phyloP scores from a whole-genome alignment of 2,888 invertebrate genomes.

The Thyatira batis region DNA sequence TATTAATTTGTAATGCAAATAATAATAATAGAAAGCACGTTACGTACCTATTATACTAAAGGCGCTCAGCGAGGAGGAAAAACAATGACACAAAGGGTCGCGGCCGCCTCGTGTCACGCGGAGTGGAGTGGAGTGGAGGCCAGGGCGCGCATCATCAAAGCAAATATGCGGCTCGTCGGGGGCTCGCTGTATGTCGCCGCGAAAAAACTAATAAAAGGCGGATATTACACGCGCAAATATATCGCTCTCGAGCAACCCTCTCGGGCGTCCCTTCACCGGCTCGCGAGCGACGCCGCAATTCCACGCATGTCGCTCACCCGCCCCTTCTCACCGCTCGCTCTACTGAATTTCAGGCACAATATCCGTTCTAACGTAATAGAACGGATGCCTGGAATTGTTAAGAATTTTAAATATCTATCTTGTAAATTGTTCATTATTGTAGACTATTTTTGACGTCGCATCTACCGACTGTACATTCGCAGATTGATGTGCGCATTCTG shows the following conservation, averaged over 20 bases:
- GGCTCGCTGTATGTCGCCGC: slow-evolving; percentile 65
- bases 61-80: slow-evolving; percentile 25
- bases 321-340: not conserved
- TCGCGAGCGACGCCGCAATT: slow-evolving; percentile 19
- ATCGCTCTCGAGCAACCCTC: slow-evolving; percentile 31
- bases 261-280: slow-evolving; percentile 10
- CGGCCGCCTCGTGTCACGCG: slow-evolving; percentile 8
- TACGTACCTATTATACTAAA: too few species aligned
- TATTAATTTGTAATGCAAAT: slow-evolving; percentile 47
- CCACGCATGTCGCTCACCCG: slow-evolving; percentile 20
- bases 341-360: not conserved
- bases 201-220: slow-evolving; percentile 77
- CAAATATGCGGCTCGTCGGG: slow-evolving; percentile 47
- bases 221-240: slow-evolving; percentile 64
- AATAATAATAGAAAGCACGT: slow-evolving; percentile 38
- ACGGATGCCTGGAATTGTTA: not conserved
- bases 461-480: not conserved
- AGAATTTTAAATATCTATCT: not conserved
- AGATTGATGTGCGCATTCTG: not conserved
- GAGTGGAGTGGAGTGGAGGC: slow-evolving; percentile 10
- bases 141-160: slow-evolving; percentile 45
- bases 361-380: not conserved
- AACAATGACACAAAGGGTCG: slow-evolving; percentile 10
- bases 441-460: not conserved
- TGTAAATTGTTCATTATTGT: not conserved